Evolutionary conservation across 2,113 vertebrate genomes (phyloP).

Genomic region (Cephalopholis sonnerati): DNA sequence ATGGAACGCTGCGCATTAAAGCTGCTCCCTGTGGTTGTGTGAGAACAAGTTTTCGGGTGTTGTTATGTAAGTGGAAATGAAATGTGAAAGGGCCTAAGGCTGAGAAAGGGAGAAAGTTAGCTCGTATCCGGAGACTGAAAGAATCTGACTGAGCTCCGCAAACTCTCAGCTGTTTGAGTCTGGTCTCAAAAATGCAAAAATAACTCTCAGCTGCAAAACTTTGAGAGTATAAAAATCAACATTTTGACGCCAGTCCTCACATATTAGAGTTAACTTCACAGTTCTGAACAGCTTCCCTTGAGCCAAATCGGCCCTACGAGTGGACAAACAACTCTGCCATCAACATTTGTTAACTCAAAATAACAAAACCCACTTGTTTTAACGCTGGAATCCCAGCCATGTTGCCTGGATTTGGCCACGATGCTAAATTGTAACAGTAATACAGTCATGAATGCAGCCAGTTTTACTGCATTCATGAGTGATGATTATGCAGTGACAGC

Average conservation of each 20-base stretch:
- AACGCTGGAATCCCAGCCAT: not conserved
- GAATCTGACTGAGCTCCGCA: constrained; percentile 7
- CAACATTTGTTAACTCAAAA: constrained; percentile 21
- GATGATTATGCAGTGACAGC: constrained; percentile 12
- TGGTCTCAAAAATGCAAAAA: not conserved
- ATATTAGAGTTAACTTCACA: not conserved
- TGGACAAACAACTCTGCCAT: not conserved
- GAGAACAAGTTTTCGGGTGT: constrained; percentile 60
- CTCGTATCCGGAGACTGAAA: not conserved
- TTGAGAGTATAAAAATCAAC: not conserved
- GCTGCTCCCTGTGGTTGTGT: constrained; percentile 29
- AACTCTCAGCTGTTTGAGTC: constrained; percentile 1
- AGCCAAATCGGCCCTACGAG: not conserved
- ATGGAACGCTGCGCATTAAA: constrained; percentile 37
- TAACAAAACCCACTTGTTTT: not conserved
- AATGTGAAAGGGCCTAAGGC: constrained; percentile 45
- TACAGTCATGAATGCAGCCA: not conserved
- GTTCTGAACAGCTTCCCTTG: not conserved
- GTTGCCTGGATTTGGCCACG: not conserved
- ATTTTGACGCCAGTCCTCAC: no score
- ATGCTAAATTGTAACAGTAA: not conserved
- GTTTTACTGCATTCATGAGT: not conserved
- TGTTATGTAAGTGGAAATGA: constrained; percentile 43
- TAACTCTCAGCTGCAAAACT: not conserved
- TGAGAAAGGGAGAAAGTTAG: constrained; percentile 32